Evolutionary conservation across 2,113 vertebrate genomes (phyloP).

Genomic region (Phoxinus phoxinus): DNA sequence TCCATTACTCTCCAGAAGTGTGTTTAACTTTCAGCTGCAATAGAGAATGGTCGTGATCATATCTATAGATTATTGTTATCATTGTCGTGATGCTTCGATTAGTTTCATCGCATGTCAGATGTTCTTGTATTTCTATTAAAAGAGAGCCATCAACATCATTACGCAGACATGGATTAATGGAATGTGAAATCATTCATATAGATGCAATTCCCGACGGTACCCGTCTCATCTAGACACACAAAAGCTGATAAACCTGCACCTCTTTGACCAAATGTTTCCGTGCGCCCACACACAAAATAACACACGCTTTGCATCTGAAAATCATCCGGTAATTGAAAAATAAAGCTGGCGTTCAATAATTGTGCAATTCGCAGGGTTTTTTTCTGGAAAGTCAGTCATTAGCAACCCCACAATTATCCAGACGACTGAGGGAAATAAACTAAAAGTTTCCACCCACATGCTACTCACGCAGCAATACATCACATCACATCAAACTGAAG

Average conservation of each 20-base stretch:
- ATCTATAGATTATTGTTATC: not conserved
- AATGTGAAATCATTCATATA: not conserved
- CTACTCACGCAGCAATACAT: not conserved
- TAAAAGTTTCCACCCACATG: not conserved
- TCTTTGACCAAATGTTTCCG: constrained; percentile 26
- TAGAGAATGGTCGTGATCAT: constrained; percentile 4
- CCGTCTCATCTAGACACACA: not conserved
- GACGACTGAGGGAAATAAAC: not conserved
- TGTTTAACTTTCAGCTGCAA: not conserved
- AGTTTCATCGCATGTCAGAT: not conserved
- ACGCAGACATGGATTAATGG: not conserved
- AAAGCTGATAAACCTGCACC: not conserved
- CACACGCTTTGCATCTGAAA: constrained; percentile 1
- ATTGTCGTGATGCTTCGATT: not conserved
- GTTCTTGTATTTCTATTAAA: not conserved
- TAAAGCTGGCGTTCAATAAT: not conserved
- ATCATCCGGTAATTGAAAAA: not conserved
- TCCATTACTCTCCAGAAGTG: not conserved
- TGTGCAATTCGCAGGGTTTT: not conserved
- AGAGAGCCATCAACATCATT: constrained; percentile 22
- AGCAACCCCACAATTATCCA: not conserved
- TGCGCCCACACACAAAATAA: constrained; percentile 6
- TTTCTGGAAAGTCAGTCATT: constrained; percentile 8
- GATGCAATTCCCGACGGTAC: not conserved
- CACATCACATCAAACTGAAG: not conserved